phyloP scores from a whole-genome alignment of 2,888 invertebrate species.

The Beris morrisii region DNA sequence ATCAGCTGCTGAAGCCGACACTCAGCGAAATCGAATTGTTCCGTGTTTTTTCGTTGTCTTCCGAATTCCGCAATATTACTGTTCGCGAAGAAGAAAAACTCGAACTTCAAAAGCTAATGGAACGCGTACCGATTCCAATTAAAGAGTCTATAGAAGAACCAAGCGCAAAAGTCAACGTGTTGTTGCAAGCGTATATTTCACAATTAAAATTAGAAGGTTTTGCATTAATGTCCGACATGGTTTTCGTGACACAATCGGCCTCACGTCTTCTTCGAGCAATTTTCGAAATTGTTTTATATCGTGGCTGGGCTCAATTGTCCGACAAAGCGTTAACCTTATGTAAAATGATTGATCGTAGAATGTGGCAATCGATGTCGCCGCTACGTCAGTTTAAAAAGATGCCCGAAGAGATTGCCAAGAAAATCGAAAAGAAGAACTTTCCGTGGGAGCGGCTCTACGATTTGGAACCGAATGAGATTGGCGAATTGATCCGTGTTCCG shows the following conservation, averaged over 20 bases:
- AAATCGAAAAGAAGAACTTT: slow-evolving; percentile 96
- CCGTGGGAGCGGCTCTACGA: slow-evolving; percentile 95
- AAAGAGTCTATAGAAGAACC: slow-evolving; percentile 99
- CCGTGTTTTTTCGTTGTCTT: slow-evolving; percentile 95
- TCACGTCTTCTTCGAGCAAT: slow-evolving; percentile 93
- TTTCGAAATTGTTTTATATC: slow-evolving; percentile 90
- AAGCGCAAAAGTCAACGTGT: slow-evolving; percentile 89
- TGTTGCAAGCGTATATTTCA: slow-evolving; percentile 97
- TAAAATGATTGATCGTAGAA: slow-evolving; percentile 97
- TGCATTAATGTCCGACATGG: slow-evolving; percentile 99
- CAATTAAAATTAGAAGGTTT: slow-evolving; percentile 98
- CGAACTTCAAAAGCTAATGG: slow-evolving; percentile 88
- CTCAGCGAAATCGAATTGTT: slow-evolving; percentile 97
- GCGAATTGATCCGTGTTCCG: slow-evolving; percentile 66
- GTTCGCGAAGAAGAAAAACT: slow-evolving; percentile 96
- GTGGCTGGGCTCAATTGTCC: slow-evolving; percentile 96
- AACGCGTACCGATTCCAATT: slow-evolving; percentile 96
- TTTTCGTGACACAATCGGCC: slow-evolving; percentile 97
- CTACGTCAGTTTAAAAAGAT: slow-evolving; percentile 95
- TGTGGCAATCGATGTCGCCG: slow-evolving; percentile 99
- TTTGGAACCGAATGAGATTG: slow-evolving; percentile 95
- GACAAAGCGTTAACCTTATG: slow-evolving; percentile 94
- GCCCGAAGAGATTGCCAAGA: slow-evolving; percentile 95
- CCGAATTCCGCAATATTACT: slow-evolving; percentile 91
- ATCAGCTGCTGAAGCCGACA: slow-evolving; percentile 93